Evolutionary conservation across 2,113 vertebrate genomes (phyloP).

Genomic region (Agelaius tricolor): DNA sequence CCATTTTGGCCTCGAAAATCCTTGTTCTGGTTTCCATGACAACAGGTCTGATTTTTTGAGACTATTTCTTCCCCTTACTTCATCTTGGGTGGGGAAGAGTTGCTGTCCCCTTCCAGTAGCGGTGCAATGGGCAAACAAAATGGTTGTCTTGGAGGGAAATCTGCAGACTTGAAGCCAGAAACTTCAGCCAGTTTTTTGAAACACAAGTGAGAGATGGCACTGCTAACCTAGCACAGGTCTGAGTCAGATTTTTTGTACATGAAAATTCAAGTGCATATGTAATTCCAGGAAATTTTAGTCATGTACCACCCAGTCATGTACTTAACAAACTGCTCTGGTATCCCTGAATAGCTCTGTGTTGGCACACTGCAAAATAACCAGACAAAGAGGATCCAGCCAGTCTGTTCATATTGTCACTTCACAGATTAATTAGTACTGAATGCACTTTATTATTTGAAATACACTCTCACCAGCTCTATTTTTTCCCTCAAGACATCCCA

Average conservation of each 20-base stretch:
- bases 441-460: neutral
- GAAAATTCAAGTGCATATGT: neutral
- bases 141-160: neutral
- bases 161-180: neutral
- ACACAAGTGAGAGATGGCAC: neutral
- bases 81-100: neutral
- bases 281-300: neutral
- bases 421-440: neutral
- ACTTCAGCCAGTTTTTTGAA: neutral
- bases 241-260: neutral
- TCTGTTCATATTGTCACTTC: neutral
- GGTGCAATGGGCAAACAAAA: neutral
- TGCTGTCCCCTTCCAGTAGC: neutral
- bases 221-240: neutral
- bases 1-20: neutral
- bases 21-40: constrained; percentile 53
- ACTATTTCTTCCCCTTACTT: constrained; percentile 12
- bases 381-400: neutral
- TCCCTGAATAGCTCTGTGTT: neutral
- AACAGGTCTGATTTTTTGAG: constrained; percentile 37
- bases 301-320: neutral
- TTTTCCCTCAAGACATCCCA: neutral
- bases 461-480: neutral
- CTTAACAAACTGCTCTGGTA: neutral
- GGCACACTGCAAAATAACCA: neutral